These are phyloP conservation scores for Pangasius macronema DNA, from an alignment of 2,797 vertebrate species.

Conservation along the genomic window DNA sequence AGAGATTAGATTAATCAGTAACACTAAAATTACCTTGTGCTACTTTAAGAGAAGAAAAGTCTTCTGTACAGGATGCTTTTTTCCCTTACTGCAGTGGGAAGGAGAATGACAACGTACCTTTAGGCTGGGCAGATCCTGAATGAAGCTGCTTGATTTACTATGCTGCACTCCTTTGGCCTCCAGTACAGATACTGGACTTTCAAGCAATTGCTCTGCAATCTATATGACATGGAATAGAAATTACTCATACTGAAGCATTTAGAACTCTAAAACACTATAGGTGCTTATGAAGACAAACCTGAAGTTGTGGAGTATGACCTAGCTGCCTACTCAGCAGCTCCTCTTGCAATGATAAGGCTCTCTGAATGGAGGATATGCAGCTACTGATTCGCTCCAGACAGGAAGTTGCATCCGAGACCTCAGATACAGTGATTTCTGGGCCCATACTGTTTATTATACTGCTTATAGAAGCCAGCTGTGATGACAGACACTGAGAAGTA, in stretches of 20 bases:
- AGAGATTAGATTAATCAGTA: background rate
- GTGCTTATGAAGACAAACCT: conserved; percentile 70
- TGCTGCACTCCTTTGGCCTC: conserved; percentile 53
- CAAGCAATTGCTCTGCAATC: conserved; percentile 35
- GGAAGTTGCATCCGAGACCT: conserved; percentile 62
- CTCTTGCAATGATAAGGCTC: conserved; percentile 64
- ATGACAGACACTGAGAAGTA: conserved; percentile 73
- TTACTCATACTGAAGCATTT: background rate
- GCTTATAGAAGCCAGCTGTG: conserved; percentile 75
- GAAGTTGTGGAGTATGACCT: conserved; percentile 69
- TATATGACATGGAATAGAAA: conserved; percentile 15
- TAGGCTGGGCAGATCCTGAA: conserved; percentile 52
- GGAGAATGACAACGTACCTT: conserved; percentile 63
- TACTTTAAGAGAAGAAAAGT: background rate
- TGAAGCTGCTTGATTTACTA: conserved; percentile 45
- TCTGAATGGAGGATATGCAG: conserved; percentile 68
- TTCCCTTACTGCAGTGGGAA: background rate
- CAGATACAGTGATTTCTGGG: conserved; percentile 61
- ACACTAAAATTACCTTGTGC: conserved; percentile 21
- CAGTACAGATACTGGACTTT: conserved; percentile 50
- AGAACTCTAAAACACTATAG: background rate
- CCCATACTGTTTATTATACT: conserved; percentile 73
- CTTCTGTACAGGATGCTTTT: background rate
- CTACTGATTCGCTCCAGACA: conserved; percentile 75
- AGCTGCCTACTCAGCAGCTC: conserved; percentile 69